Base-by-base conservation (phyloP, 37 sponge, comb jelly and placozoan species). In the Chondrosia reniformis region DNA sequence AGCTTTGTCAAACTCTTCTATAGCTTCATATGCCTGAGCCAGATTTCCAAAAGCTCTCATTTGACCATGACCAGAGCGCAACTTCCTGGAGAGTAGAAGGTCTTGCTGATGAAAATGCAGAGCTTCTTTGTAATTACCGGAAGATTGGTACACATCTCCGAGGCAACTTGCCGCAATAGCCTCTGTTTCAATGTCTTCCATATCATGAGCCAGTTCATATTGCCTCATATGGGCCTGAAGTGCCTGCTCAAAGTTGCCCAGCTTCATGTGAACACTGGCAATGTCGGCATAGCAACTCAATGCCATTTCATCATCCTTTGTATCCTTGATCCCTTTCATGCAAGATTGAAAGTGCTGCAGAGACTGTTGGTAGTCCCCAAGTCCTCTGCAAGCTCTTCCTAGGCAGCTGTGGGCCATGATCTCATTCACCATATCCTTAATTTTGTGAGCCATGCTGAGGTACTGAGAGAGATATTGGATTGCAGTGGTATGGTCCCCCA, bases 241-340 rank as follows among this genome's bases (percentile, higher is more conserved):
- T 0, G 96, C 96, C 0, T 38, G 34, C 36, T 41, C 45, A 55
- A 88, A 92, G 54, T 95, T 81, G 10, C 90, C 84, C 52, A 95
- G 55, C 33, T 62, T 54, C 79, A 88, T 71, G 55, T 95, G 90
- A 10, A 95, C 80, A 27, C 74, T 83, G 0, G 87, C 96, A 19
- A 91, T 65, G 82, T 95, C 89, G 0, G 96, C 96, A 81, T 92
- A 92, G 75, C 96, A 92, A 77, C 86, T 87, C 1, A 86, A 84
- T 54, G 86, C 83, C n/a, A 67, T 75, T 71, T 91, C 79, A 71
- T 87, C 84, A 63, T 95, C 93, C 21, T 78, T 81, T 12, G 81
- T 39, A n/a, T 56, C 65, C 28, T 73, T 76, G 25, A 84, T 75
- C 28, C 89, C 25, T 69, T 93, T 83, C 55, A 93, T 76, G 39